Conservation (phyloP, 2,113 vertebrate species). For the Notothenia coriiceps region DNA sequence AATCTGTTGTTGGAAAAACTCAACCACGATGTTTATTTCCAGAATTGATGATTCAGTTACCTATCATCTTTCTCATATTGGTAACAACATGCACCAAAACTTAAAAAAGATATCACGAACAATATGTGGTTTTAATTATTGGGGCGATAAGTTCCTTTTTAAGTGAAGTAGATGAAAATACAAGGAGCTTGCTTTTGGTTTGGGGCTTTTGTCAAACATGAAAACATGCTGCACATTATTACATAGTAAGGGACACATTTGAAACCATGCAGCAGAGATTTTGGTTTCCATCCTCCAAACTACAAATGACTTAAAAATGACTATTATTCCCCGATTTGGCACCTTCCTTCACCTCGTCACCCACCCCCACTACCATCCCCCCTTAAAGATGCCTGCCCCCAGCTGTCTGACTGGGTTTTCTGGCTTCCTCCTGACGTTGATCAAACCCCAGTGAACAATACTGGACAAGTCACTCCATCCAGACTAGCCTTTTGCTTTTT, state of each 20-base stretch:
- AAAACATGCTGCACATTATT: neutral
- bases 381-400: slow-evolving; percentile 67
- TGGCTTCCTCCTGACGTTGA: slow-evolving; percentile 90
- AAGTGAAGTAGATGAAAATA: neutral
- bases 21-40: no score
- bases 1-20: no score
- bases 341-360: slow-evolving; percentile 2
- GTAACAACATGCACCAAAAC: no score
- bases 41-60: no score
- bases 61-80: no score
- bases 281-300: slow-evolving; percentile 48
- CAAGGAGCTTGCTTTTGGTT: slow-evolving; percentile 16
- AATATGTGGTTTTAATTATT: no score
- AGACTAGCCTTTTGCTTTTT: slow-evolving; percentile 70
- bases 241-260: slow-evolving; percentile 1
- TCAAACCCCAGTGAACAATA: slow-evolving; percentile 85
- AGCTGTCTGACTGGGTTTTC: slow-evolving; percentile 96
- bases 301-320: slow-evolving; percentile 27
- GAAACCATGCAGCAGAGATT: slow-evolving; percentile 83
- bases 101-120: no score
- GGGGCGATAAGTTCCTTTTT: neutral
- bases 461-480: slow-evolving; percentile 86
- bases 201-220: slow-evolving; percentile 26
- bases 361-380: slow-evolving; percentile 24
- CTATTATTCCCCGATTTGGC: slow-evolving; percentile 61